phyloP scores from a whole-genome alignment of 1,140 invertebrate genomes.

The Aphelinus atriplicis region DNA sequence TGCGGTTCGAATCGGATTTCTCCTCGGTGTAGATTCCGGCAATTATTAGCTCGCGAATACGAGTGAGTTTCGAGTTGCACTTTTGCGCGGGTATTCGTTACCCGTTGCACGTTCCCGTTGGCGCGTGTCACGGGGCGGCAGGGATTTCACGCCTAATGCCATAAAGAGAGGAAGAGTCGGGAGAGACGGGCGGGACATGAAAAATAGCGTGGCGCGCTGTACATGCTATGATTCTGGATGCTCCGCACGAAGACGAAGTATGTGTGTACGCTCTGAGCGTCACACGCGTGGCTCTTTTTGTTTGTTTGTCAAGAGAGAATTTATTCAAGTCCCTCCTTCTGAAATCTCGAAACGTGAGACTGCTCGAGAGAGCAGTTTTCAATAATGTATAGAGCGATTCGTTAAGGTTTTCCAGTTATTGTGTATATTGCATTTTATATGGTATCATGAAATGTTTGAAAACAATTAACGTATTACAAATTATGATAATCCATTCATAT shows the following conservation, averaged over 20 bases:
- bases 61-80: not conserved
- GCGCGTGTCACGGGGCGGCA: not conserved
- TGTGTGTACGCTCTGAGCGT: slow-evolving; percentile 2
- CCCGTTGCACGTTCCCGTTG: too few species aligned
- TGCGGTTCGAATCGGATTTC: too few species aligned
- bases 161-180: not conserved
- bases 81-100: slow-evolving; percentile 1
- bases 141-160: slow-evolving; percentile 1
- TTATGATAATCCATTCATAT: too few species aligned
- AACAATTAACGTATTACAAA: too few species aligned
- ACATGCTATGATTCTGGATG: slow-evolving; percentile 8
- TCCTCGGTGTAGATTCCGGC: too few species aligned
- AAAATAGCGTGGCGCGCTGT: slow-evolving; percentile 1
- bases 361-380: too few species aligned
- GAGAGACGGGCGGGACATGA: slow-evolving; percentile 13
- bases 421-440: too few species aligned
- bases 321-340: not conserved
- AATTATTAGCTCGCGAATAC: too few species aligned
- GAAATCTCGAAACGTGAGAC: too few species aligned
- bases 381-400: too few species aligned
- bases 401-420: too few species aligned
- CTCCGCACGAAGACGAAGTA: slow-evolving; percentile 19
- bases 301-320: not conserved
- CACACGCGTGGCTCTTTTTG: not conserved
- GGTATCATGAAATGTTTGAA: too few species aligned